phyloP scores from a whole-genome alignment of 2,113 vertebrate genomes.

The Talpa occidentalis region DNA sequence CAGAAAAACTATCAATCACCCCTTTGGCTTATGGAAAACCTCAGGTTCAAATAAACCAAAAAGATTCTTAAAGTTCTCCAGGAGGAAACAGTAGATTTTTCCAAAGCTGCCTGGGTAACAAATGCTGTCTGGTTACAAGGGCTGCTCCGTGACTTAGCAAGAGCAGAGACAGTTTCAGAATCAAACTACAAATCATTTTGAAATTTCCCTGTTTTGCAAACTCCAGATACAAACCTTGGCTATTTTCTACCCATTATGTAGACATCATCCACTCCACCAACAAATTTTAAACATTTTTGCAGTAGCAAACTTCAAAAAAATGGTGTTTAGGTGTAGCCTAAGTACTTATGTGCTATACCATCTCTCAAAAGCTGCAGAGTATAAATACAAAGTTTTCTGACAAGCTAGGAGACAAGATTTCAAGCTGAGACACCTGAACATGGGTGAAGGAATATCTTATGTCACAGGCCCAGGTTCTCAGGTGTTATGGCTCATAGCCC shows the following conservation, averaged over 20 bases:
- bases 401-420: not conserved
- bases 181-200: slow-evolving; percentile 54
- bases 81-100: slow-evolving; percentile 18
- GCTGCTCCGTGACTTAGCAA: not conserved
- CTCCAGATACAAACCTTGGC: not conserved
- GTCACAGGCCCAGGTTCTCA: not conserved
- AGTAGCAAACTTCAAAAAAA: not conserved
- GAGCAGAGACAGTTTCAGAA: not conserved
- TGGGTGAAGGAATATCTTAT: not conserved
- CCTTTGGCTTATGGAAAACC: slow-evolving; percentile 39
- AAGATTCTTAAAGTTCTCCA: not conserved
- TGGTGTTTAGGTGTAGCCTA: not conserved
- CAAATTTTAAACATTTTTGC: slow-evolving; percentile 44
- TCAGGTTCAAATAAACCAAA: slow-evolving; percentile 36
- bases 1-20: slow-evolving; percentile 44
- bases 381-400: not conserved
- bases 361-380: not conserved
- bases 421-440: not conserved
- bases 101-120: slow-evolving; percentile 37
- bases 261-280: slow-evolving; percentile 35
- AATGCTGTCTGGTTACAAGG: slow-evolving; percentile 8
- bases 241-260: slow-evolving; percentile 21
- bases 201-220: slow-evolving; percentile 45
- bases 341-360: not conserved
- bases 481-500: not conserved